Evolutionary conservation across 2,113 vertebrate species (phyloP), one percentile per base, ranked within the genome.

Genomic region (Macroglossus sobrinus): DNA sequence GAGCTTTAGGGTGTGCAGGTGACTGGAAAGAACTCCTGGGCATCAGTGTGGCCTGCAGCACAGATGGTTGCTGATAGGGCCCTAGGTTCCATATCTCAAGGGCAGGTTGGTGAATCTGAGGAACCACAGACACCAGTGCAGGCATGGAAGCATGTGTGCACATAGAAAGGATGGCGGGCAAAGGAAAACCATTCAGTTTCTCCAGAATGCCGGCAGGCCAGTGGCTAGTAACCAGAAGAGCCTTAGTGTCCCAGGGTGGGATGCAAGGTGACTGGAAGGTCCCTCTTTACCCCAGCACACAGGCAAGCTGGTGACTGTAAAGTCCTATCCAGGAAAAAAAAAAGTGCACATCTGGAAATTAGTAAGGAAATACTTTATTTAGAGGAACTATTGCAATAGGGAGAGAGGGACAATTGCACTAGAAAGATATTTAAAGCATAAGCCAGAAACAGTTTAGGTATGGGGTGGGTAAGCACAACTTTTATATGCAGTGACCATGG

Each of bases 1-100:
- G n/a, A 84, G 33, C 16, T 57, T 28, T 3, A n/a, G 47, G 33
- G 26, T 1, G 5, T 16, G 3, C 1, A 0, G 0, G 6, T 55
- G 30, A 43, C 11, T 78, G 30, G 22, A 53, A 88, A 57, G 5
- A 40, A 40, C 8, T 12, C 19, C 1, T 22, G 1, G 30, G 35
- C 13, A 87, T 55, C 35, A 59, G 11, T 10, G 16, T 68, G 13
- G 7, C 13, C 13, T 68, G 13, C 4, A 3, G 15, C 66, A 50
- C 21, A 28, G 10, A 64, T 72, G 63, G 18, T 61, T 66, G 15
- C n/a, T 40, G 30, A 13, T 10, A 72, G 72, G 15, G n/a, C 43
- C 47, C 26, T 57, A 43, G 7, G 18, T 71, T 88, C 43, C 6
- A 2, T 24, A n/a, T 4, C 13, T 38, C 2, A 12, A 35, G 6